Evolutionary conservation across 1,140 invertebrate genomes (phyloP).

Genomic region (Leptopilina boulardi): DNA sequence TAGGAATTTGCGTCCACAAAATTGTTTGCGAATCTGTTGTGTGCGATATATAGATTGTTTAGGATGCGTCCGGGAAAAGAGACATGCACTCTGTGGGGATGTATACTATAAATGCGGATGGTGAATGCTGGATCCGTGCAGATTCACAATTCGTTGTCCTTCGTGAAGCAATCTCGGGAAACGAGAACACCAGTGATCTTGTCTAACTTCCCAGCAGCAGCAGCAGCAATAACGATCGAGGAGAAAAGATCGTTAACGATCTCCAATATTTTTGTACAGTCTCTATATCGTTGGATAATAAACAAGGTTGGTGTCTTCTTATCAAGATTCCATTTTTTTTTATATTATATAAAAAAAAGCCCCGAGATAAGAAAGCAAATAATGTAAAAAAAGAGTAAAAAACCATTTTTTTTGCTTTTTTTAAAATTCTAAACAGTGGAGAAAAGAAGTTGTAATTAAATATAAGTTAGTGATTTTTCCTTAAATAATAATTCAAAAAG

Average conservation of each 20-base stretch:
- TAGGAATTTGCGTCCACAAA: neutral
- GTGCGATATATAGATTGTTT: constrained; percentile 12
- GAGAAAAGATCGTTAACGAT: constrained; percentile 51
- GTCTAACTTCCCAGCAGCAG: constrained; percentile 42
- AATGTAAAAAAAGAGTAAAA: neutral
- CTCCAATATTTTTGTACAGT: constrained; percentile 42
- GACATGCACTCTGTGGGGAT: constrained; percentile 56
- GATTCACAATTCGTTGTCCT: constrained; percentile 54
- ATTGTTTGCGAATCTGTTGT: neutral
- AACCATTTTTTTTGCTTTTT: neutral
- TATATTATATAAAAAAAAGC: constrained; percentile 31
- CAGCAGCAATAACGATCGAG: constrained; percentile 41
- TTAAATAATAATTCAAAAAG: neutral
- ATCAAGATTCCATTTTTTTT: constrained; percentile 29
- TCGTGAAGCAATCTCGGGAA: constrained; percentile 51
- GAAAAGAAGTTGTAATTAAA: too few relatives aligned
- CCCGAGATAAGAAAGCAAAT: constrained; percentile 42
- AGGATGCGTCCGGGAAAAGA: constrained; percentile 58
- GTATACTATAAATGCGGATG: constrained; percentile 60
- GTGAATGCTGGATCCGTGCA: constrained; percentile 55
- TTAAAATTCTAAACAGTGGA: neutral
- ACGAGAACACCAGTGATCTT: constrained; percentile 49
- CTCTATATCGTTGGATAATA: constrained; percentile 41
- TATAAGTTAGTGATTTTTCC: neutral
- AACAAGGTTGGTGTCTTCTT: constrained; percentile 46